Percentiles rank a stretch among this genome's conserved stretches.
Conservation (phyloP, 2,888 invertebrate genomes). For the Sepiola atlantica region DNA sequence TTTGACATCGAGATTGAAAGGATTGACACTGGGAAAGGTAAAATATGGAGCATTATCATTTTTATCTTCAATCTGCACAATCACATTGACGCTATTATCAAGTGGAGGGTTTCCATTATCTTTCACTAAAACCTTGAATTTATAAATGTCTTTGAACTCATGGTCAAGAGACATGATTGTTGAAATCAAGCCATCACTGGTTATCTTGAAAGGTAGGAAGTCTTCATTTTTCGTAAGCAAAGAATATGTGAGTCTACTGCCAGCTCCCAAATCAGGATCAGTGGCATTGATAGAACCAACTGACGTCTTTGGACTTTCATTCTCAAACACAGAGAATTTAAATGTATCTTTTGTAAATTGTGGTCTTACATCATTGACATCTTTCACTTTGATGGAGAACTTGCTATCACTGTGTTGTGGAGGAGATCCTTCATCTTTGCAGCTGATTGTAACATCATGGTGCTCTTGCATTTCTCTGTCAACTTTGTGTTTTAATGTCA, state of each 20-base stretch:
- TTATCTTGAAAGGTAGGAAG: slow-evolving; percentile 15
- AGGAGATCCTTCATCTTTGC: slow-evolving; percentile 32
- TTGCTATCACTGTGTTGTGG: slow-evolving; percentile 16
- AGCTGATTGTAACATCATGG: slow-evolving; percentile 32
- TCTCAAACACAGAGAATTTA: neutral
- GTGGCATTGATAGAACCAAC: slow-evolving; percentile 22
- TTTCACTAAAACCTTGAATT: slow-evolving; percentile 32
- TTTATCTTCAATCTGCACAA: slow-evolving; percentile 10
- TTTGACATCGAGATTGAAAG: slow-evolving; percentile 19
- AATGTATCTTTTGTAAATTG: neutral
- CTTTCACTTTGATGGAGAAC: slow-evolving; percentile 10
- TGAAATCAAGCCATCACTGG: neutral
- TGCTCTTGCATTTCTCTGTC: slow-evolving; percentile 49
- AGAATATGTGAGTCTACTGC: neutral
- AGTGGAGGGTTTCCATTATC: slow-evolving; percentile 5
- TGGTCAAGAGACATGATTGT: slow-evolving; percentile 22
- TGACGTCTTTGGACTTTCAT: neutral
- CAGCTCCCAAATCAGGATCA: slow-evolving; percentile 10
- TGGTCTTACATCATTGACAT: neutral
- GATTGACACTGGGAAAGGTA: neutral
- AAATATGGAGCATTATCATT: slow-evolving; percentile 1
- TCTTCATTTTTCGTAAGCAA: slow-evolving; percentile 32
- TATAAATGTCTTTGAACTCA: slow-evolving; percentile 21
- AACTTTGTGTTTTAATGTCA: slow-evolving; percentile 51
- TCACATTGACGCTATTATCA: slow-evolving; percentile 12